Percentiles rank a stretch among this genome's conserved stretches.
These are phyloP conservation scores for Hanleya hanleyi DNA, from an alignment of 2,888 invertebrate genomes.

Conservation along the genomic window DNA sequence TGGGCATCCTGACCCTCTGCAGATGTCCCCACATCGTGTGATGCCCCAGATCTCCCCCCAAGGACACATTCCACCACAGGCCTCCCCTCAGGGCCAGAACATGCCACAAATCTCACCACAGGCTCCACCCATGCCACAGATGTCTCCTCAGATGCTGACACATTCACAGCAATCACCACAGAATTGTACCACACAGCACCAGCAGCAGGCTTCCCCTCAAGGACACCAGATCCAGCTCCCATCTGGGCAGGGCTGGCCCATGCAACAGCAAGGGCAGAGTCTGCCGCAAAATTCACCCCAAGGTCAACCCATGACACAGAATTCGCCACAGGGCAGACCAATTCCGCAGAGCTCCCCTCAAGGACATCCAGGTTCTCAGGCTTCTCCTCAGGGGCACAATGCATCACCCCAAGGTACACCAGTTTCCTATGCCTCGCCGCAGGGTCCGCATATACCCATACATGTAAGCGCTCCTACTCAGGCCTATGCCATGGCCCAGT, in stretches of 20 bases:
- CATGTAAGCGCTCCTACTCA: not conserved
- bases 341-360: not conserved
- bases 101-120: slow-evolving; percentile 1
- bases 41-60: slow-evolving; percentile 3
- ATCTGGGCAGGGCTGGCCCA: slow-evolving; percentile 4
- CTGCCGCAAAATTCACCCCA: slow-evolving; percentile 3
- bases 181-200: too few species aligned
- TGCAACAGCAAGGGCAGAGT: slow-evolving; percentile 19
- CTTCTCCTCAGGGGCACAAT: not conserved
- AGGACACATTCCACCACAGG: not conserved
- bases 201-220: slow-evolving; percentile 8
- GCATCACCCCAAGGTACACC: slow-evolving; percentile 9
- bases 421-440: not conserved
- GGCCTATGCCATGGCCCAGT: not conserved
- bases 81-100: not conserved
- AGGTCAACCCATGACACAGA: not conserved
- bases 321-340: not conserved
- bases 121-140: not conserved
- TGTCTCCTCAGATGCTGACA: not conserved
- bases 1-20: not conserved
- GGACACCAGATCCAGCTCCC: slow-evolving; percentile 13
- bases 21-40: not conserved
- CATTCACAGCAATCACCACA: slow-evolving; percentile 28
- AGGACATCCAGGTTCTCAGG: not conserved
- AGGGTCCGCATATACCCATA: not conserved